A percentile compares a stretch with the other conserved stretches of the same genome.
Evolutionary conservation across 2,797 vertebrate genomes (phyloP).

Genomic region (Leptodactylus fallax): DNA sequence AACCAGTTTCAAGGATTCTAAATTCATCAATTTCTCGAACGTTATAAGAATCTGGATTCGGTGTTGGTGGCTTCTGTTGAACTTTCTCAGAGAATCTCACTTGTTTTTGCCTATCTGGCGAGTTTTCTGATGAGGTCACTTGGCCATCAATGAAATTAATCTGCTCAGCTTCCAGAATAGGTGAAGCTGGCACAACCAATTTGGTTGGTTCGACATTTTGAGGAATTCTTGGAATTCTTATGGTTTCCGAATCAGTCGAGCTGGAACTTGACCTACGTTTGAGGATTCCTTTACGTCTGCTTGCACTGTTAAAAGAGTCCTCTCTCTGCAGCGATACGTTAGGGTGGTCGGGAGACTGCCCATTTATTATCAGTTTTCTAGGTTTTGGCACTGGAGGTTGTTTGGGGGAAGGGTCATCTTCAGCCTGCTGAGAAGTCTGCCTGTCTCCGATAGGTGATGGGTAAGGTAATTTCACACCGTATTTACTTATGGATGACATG

Average conservation of each 20-base stretch:
- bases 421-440: constrained; percentile 61
- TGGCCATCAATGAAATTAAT: constrained; percentile 66
- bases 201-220: constrained; percentile 70
- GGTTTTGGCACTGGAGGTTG: constrained; percentile 87
- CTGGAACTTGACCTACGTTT: constrained; percentile 82
- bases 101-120: constrained; percentile 81
- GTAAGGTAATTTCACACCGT: constrained; percentile 68
- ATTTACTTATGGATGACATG: constrained; percentile 68
- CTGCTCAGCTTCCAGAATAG: constrained; percentile 75
- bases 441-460: constrained; percentile 61
- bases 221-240: constrained; percentile 69
- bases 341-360: constrained; percentile 62
- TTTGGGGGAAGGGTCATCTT: constrained; percentile 68
- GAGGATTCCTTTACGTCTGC: constrained; percentile 77
- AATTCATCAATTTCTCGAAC: constrained; percentile 75
- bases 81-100: constrained; percentile 80
- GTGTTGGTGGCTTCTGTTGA: constrained; percentile 63
- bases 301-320: constrained; percentile 65
- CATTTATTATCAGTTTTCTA: constrained; percentile 81
- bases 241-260: constrained; percentile 80
- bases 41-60: constrained; percentile 64
- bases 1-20: constrained; percentile 74
- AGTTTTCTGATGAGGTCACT: constrained; percentile 58
- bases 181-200: constrained; percentile 65
- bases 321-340: constrained; percentile 57